Base-by-base conservation (phyloP, 2,888 invertebrate genomes). In the Drosophila macrothrix region DNA sequence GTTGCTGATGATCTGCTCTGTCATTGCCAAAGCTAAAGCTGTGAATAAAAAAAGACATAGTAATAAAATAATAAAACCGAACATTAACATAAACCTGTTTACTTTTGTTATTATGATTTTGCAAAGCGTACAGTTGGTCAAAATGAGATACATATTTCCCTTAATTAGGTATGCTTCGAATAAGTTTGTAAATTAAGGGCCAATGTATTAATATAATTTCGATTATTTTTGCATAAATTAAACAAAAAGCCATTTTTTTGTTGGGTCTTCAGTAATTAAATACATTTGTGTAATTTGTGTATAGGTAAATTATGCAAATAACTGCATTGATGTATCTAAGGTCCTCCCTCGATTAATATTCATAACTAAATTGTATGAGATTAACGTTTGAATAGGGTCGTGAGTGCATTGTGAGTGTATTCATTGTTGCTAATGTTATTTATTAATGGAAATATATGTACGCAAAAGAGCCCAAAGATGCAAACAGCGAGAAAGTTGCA, bases 21-120 rank as follows among this genome's bases (percentile, higher is more conserved):
- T 67, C 70, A 67, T 67, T 63, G 70, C 67, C 79, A 63, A 67
- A 78, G 65, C 65, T 46, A 22, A 14, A 22, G 59, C 52, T 56
- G 61, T 67, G n/a, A 53, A 39, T 59, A 28, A 12, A 55, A 6
- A 25, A 1, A 22, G 0, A 22, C 9, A 14, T 14, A 46, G 2
- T 46, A 25, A 16, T 46, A 46, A 22, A 43, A 25, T 25, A 16
- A 25, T 25, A 46, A 46, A 16, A 46, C 14, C 16, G 16, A 46
- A 46, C 7, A 55, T 35, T 25, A 37, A 14, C 35, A 19, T 3
- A 37, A 55, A 39, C 55, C 39, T 4, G 55, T 56, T 39, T 29
- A 14, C 35, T 4, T 37, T 37, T 55, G 3, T 28, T 55, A 37
- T 6, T 55, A 19, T 28, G 25, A 28, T 10, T 37, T 55, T 43